Conservation (phyloP, 2,797 vertebrate species). For the Etheostoma perlongum region DNA sequence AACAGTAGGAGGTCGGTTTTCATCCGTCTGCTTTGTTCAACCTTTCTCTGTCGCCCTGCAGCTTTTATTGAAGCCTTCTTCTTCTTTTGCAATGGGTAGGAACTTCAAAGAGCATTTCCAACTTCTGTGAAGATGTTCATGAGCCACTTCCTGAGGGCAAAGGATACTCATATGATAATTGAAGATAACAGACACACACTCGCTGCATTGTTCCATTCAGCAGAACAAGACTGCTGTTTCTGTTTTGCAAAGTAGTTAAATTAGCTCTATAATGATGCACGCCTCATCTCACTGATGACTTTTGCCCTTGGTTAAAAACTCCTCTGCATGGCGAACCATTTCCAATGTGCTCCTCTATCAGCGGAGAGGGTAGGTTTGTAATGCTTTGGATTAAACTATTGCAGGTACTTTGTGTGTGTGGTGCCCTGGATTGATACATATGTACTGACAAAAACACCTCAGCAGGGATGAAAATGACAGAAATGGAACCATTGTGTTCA, state of each 20-base stretch:
- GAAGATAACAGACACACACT: constrained; percentile 49
- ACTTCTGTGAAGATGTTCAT: constrained; percentile 69
- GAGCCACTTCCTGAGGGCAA: constrained; percentile 68
- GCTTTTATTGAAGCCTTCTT: constrained; percentile 50
- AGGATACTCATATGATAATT: constrained; percentile 49
- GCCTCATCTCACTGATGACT: constrained; percentile 37
- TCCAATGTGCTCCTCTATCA: constrained; percentile 36
- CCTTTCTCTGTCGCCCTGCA: constrained; percentile 81
- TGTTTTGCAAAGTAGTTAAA: constrained; percentile 48
- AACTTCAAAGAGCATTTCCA: constrained; percentile 75
- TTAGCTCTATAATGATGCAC: constrained; percentile 28
- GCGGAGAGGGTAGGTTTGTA: background rate
- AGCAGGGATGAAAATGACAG: constrained; percentile 32
- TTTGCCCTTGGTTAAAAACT: constrained; percentile 33
- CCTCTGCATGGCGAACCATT: constrained; percentile 26
- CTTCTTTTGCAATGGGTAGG: constrained; percentile 21
- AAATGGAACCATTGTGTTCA: constrained; percentile 32
- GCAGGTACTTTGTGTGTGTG: constrained; percentile 25
- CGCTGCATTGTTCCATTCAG: constrained; percentile 44
- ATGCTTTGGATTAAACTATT: constrained; percentile 25
- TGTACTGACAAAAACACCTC: constrained; percentile 33
- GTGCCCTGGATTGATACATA: constrained; percentile 21
- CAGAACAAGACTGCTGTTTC: constrained; percentile 21
- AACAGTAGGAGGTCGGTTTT: constrained; percentile 68
- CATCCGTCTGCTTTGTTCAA: constrained; percentile 71